Evolutionary conservation across 2,888 invertebrate genomes (phyloP).

Genomic region (Dione juno): DNA sequence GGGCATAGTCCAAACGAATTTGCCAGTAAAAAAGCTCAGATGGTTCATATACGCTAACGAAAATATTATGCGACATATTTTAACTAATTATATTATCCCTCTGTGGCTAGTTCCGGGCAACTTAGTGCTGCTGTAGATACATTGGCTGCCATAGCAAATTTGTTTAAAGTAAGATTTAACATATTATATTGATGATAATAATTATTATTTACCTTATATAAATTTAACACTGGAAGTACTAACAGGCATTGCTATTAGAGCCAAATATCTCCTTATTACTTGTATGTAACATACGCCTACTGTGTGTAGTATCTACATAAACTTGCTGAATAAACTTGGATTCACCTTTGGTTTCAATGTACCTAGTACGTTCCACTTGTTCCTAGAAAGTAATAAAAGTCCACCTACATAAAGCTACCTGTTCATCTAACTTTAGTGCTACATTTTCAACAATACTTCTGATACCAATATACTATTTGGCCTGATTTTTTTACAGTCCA

Average conservation of each 20-base stretch:
- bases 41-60: not conserved
- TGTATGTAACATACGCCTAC: too few species aligned
- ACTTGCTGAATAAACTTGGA: not conserved
- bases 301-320: too few species aligned
- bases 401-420: not conserved
- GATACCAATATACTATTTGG: not conserved
- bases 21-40: not conserved
- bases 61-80: slow-evolving; percentile 1
- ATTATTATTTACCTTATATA: too few species aligned
- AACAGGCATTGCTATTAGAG: too few species aligned
- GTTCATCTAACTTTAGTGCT: slow-evolving; percentile 11
- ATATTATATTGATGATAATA: too few species aligned
- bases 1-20: too few species aligned
- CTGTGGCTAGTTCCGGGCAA: not conserved
- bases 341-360: not conserved
- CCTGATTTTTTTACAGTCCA: not conserved
- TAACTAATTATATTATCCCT: slow-evolving; percentile 5
- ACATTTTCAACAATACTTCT: slow-evolving; percentile 6
- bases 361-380: not conserved
- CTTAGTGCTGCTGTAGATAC: not conserved
- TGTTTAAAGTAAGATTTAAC: too few species aligned
- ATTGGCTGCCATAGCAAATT: too few species aligned
- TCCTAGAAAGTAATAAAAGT: not conserved
- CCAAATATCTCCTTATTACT: too few species aligned
- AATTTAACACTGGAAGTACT: too few species aligned